These are phyloP conservation scores for Decapterus maruadsi DNA, from an alignment of 2,797 vertebrate species.

Conservation along the genomic window DNA sequence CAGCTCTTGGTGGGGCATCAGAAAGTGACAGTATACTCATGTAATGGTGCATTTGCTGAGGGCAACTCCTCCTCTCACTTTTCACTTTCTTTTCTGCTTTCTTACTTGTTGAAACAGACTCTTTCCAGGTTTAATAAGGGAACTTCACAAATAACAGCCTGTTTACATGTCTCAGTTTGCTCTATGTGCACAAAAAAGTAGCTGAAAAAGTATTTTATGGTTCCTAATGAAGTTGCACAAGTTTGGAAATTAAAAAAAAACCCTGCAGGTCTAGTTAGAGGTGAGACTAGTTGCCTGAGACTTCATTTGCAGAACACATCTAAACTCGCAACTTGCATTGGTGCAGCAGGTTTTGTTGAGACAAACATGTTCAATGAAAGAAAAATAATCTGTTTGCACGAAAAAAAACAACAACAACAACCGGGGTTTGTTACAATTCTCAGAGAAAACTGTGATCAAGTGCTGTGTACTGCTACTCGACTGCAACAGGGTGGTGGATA, in stretches of 20 bases:
- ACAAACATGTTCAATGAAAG: not conserved
- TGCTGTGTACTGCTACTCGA: slow-evolving; percentile 49
- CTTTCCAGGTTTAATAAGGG: not conserved
- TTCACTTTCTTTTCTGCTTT: not conserved
- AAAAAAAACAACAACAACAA: slow-evolving; percentile 2
- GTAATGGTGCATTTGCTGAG: slow-evolving; percentile 17
- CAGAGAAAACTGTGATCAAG: slow-evolving; percentile 57
- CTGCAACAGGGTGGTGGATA: slow-evolving; percentile 67
- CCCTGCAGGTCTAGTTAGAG: too few relatives aligned
- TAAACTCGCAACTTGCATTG: too few relatives aligned
- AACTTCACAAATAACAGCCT: not conserved
- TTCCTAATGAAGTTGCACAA: too few relatives aligned
- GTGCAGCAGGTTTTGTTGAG: too few relatives aligned
- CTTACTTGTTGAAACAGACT: not conserved
- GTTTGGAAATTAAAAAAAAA: too few relatives aligned
- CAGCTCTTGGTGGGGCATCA: slow-evolving; percentile 65
- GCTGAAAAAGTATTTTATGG: too few relatives aligned
- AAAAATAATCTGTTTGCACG: not conserved
- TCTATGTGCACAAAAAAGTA: too few relatives aligned
- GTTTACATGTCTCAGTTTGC: too few relatives aligned
- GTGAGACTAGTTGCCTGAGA: too few relatives aligned
- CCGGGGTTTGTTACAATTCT: not conserved
- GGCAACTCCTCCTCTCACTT: slow-evolving; percentile 22
- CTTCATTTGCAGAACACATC: too few relatives aligned
- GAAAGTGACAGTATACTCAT: slow-evolving; percentile 59